Evolutionary conservation across 2,113 vertebrate genomes (phyloP).

Genomic region (Phodopus roborovskii): DNA sequence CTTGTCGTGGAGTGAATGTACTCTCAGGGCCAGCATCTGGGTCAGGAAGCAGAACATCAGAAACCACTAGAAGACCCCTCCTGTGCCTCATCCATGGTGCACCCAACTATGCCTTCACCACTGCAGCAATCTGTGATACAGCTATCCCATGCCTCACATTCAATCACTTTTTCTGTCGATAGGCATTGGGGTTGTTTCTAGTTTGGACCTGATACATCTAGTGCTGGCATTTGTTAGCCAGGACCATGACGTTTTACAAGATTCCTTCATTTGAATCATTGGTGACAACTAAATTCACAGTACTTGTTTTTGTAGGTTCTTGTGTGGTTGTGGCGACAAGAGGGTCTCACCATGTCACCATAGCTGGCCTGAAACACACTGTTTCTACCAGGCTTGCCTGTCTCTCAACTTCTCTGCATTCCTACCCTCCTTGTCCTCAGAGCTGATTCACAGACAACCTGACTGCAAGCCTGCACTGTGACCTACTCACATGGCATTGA

Average conservation of each 20-base stretch:
- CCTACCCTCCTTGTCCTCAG: neutral
- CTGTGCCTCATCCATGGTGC: neutral
- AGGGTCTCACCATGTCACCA: neutral
- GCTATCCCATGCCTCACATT: accelerated
- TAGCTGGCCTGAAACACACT: neutral
- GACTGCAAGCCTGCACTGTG: neutral
- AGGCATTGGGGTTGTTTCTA: neutral
- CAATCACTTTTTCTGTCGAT: neutral
- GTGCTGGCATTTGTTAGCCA: neutral
- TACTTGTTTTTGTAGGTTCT: neutral
- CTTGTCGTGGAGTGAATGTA: neutral
- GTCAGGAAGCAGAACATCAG: neutral
- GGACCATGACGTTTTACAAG: neutral
- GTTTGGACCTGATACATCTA: neutral
- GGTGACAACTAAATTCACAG: neutral
- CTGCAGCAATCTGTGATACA: accelerated
- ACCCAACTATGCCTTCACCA: neutral
- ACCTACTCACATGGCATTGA: neutral
- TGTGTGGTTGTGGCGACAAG: neutral
- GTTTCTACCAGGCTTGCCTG: neutral
- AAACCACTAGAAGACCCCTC: neutral
- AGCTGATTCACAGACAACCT: neutral
- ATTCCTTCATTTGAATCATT: neutral
- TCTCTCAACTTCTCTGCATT: neutral
- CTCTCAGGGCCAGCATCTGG: neutral